Evolutionary conservation across 2,113 vertebrate species (phyloP), one percentile per base, ranked within the genome.

Genomic region (Platysteira castanea): DNA sequence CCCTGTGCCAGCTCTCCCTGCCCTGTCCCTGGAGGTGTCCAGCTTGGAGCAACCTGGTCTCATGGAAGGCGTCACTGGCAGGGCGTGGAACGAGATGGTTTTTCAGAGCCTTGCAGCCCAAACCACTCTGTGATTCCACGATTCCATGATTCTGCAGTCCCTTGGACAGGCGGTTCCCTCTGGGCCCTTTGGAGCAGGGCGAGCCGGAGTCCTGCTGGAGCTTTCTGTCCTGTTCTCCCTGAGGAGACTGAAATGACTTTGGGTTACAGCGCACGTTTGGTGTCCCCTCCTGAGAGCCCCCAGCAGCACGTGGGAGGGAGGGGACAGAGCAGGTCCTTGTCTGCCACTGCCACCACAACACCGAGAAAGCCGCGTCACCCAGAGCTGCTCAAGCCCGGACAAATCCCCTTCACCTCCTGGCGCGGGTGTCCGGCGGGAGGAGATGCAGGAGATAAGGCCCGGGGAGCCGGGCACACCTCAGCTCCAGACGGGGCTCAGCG

Each of bases 101-200:
- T 60, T 23, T 30, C 56, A 46, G 73, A 33, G 44, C 33, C 46
- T 61, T 31, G 46, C n/a, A 69, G 24, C 23, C 46, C 47, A 16
- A 37, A 61, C 15, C 8, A 5, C 47, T 11, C 53, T 1, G 26
- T 8, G 52, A 67, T 31, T 13, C 61, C 10, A 2, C 8, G 5
- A 15, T 33, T 49, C 28, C 5, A 1, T 3, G 30, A 33, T 47
- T 22, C 42, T 3, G 2, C 4, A 27, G 5, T 20, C 33, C 68
- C 57, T n/a, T 8, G 47, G 27, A 30, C 65, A 12, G 49, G 35
- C 59, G 10, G 35, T 3, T 54, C 16, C 41, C 35, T 8, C 8
- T 0, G 1, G 5, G 19, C 24, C n/a, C 37, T 61, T 10, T 4
- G 54, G n/a, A 56, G 33, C 59, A n/a, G 75, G n/a, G 1, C 0